phyloP scores from a whole-genome alignment of 2,113 vertebrate genomes.

The Pongo pygmaeus region DNA sequence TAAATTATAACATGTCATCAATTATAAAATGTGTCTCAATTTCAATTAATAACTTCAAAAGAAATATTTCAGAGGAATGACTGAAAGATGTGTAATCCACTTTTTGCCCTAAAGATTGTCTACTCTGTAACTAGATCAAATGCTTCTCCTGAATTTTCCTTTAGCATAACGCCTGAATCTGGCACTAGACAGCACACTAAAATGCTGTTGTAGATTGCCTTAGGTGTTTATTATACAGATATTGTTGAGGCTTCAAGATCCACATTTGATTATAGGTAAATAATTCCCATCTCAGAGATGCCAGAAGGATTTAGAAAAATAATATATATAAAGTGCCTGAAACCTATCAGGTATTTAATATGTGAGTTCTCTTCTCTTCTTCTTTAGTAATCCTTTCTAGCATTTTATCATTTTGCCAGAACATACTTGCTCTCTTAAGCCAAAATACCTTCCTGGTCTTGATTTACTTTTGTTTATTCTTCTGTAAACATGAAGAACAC shows the following conservation, averaged over 20 bases:
- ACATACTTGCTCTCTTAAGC: slow-evolving; percentile 7
- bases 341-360: neutral
- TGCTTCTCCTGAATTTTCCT: neutral
- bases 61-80: slow-evolving; percentile 29
- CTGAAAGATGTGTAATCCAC: neutral
- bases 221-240: neutral
- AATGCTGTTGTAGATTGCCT: neutral
- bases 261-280: neutral
- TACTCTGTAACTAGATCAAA: slow-evolving; percentile 5
- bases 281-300: neutral
- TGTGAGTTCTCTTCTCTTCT: neutral
- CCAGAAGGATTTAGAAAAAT: neutral
- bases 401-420: slow-evolving; percentile 42
- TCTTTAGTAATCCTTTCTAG: slow-evolving; percentile 16
- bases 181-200: neutral
- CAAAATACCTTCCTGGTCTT: slow-evolving; percentile 39
- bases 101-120: neutral
- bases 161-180: neutral
- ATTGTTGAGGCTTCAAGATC: neutral
- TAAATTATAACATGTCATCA: slow-evolving; percentile 45
- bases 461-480: slow-evolving; percentile 42
- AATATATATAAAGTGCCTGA: neutral
- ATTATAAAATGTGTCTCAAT: neutral
- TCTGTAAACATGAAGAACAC: slow-evolving; percentile 11
- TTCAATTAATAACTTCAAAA: slow-evolving; percentile 49